phyloP scores from a whole-genome alignment of 2,888 invertebrate species.

The Coronaproctus castanopsis region DNA sequence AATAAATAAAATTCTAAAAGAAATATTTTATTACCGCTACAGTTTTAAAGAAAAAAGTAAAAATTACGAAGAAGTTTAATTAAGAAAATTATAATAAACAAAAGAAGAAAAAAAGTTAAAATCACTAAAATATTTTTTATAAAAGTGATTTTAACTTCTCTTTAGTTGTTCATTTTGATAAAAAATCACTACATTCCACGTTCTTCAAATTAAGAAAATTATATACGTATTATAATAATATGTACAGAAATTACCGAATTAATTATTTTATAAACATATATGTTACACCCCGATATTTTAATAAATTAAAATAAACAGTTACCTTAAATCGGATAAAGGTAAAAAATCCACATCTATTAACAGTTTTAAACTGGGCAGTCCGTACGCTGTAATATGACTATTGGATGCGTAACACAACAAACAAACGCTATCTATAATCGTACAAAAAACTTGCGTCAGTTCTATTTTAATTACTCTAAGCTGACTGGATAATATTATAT shows the following conservation, averaged over 20 bases:
- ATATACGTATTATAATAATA: conserved; percentile 1
- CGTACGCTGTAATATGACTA: conserved; percentile 81
- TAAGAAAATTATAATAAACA: background rate
- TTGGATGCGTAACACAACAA: conserved; percentile 84
- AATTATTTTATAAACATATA: background rate
- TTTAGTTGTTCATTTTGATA: no score
- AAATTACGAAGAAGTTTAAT: background rate
- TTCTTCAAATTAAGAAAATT: no score
- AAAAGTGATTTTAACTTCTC: no score
- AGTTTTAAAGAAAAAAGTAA: background rate
- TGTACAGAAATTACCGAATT: background rate
- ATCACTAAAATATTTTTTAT: background rate
- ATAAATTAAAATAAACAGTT: conserved; percentile 21
- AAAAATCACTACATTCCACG: no score
- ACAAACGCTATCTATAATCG: conserved; percentile 70
- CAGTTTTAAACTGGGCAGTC: conserved; percentile 83
- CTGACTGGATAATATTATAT: no score
- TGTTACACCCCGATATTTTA: background rate
- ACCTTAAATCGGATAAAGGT: conserved; percentile 85
- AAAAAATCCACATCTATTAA: conserved; percentile 85
- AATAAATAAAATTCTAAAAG: no score
- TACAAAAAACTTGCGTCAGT: background rate
- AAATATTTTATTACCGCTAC: no score
- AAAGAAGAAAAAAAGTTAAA: background rate
- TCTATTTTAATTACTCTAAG: background rate